Evolutionary conservation across 2,888 invertebrate species (phyloP).

Genomic region (Dilophus febrilis): DNA sequence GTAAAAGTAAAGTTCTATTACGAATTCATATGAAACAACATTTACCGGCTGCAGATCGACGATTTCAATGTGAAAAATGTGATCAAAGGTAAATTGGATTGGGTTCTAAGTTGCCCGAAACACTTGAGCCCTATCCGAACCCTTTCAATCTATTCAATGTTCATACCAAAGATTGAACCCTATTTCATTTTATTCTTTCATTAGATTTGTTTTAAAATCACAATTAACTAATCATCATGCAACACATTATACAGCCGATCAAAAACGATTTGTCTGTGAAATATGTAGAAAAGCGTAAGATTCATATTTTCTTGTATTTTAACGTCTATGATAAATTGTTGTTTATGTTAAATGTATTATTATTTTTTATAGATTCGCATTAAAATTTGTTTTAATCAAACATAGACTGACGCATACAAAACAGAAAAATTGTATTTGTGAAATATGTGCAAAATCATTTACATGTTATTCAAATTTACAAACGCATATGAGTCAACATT

Average conservation of each 20-base stretch:
- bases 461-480: constrained; percentile 6
- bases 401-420: constrained; percentile 9
- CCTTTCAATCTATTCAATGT: too few species aligned
- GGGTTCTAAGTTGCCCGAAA: too few species aligned
- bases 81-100: constrained; percentile 6
- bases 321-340: too few species aligned
- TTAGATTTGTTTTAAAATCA: constrained; percentile 10
- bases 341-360: background rate
- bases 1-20: constrained; percentile 10
- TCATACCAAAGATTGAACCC: background rate
- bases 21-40: constrained; percentile 12
- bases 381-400: constrained; percentile 10
- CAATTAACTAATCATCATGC: constrained; percentile 11
- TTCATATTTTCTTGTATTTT: too few species aligned
- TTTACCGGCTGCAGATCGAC: constrained; percentile 10
- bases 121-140: too few species aligned
- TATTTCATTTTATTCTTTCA: background rate
- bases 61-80: constrained; percentile 10
- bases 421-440: constrained; percentile 10
- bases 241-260: constrained; percentile 9
- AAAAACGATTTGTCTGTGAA: constrained; percentile 11
- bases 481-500: constrained; percentile 8
- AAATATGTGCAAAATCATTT: constrained; percentile 11
- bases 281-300: constrained; percentile 12
- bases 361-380: constrained; percentile 10